Evolutionary conservation across 37 sponge, comb jelly and placozoan species (phyloP), one percentile per base, ranked within the genome.

Genomic region (Eunapius fragilis): DNA sequence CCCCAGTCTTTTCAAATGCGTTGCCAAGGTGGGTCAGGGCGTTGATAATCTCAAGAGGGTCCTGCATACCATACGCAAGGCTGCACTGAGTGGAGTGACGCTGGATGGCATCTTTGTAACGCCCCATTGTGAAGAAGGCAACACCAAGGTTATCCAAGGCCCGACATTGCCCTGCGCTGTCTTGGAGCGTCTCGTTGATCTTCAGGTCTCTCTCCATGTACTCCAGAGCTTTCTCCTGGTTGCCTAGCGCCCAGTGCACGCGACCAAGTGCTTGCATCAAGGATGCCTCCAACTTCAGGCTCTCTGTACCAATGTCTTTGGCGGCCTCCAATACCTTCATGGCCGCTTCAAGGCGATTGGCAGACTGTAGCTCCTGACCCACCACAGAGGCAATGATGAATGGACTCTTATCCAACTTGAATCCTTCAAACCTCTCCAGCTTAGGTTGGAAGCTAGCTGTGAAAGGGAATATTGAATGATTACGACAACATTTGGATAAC

Each of bases 251-350:
- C 99, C 99, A 98, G 78, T 97, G 85, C 0, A 94, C 94, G 25
- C 97, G 82, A 2, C 96, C 97, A 0, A 98, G 94, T 7, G 97
- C 96, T 77, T 93, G 93, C 69, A 93, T 81, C 25, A 98, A 88
- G 23, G 97, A 95, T 0, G 95, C 94, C 67, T 95, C 94, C 70
- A 98, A 87, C 35, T 90, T 93, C 37, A 77, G 45, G 77, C 96
- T 98, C 67, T 98, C 97, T n/a, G 99, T 95, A 23, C 93, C 93
- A 35, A 98, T 93, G 22, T 69, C 67, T 25, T 89, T 80, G 68
- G 99, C 99, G 25, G 94, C 82, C 75, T 92, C 87, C 67, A 98
- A 83, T 13, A 98, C 90, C 34, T 72, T 77, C n/a, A 98, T 77
- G 9, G 99, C 95, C 77, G 80, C 48, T 36, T 85, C 75, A 0